A percentile compares a stretch with the other conserved stretches of the same genome.
phyloP scores from a whole-genome alignment of 2,113 vertebrate genomes.

The Tringa solitaria region DNA sequence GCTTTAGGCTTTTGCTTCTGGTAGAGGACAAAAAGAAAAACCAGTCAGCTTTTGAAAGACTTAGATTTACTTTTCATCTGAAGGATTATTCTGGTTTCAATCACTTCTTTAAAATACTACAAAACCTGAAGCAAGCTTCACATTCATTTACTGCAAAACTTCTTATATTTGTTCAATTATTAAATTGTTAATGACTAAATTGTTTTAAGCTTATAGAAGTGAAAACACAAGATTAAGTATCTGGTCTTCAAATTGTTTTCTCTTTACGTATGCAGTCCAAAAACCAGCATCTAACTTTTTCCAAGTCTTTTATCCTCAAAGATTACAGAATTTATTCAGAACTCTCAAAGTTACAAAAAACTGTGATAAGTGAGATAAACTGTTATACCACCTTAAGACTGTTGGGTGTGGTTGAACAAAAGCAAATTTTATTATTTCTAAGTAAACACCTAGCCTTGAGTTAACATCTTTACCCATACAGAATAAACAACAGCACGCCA shows the following conservation, averaged over 20 bases:
- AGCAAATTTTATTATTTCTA: not conserved
- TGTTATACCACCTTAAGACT: not conserved
- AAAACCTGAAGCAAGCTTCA: not conserved
- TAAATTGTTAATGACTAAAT: not conserved
- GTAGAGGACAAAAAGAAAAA: not conserved
- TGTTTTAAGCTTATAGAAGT: not conserved
- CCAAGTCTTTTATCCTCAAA: not conserved
- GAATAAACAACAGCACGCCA: not conserved
- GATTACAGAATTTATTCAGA: not conserved
- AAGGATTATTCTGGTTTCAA: not conserved
- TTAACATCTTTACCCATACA: not conserved
- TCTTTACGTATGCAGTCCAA: not conserved
- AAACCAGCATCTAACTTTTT: not conserved
- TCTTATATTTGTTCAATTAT: not conserved
- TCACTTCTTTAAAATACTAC: not conserved
- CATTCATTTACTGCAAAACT: not conserved
- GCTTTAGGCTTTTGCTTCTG: not conserved
- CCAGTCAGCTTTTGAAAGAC: not conserved
- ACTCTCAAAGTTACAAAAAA: not conserved
- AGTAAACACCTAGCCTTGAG: not conserved
- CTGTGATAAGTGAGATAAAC: not conserved
- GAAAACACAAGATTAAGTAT: not conserved
- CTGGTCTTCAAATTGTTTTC: not conserved
- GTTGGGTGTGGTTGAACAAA: not conserved
- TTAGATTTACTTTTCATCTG: not conserved